Conservation (phyloP, 2,888 invertebrate genomes). For the Cremastinae sp. region DNA sequence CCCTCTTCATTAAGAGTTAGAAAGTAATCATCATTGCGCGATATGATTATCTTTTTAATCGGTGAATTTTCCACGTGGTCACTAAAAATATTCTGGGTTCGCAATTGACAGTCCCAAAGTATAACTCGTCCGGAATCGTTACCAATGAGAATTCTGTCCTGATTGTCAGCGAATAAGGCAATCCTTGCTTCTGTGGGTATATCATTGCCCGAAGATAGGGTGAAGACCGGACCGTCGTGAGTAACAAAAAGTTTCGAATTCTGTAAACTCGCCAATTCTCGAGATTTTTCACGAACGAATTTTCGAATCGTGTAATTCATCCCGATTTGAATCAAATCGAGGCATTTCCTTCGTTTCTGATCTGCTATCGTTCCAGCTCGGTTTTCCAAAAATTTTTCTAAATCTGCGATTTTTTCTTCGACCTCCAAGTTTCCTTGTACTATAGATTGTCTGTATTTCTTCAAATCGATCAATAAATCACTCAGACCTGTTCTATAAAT, state of each 20-base stretch:
- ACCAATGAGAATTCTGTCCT: constrained; percentile 81
- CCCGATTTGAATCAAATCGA: constrained; percentile 86
- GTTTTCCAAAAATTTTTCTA: constrained; percentile 84
- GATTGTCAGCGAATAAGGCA: constrained; percentile 80
- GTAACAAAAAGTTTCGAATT: constrained; percentile 84
- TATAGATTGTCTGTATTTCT: constrained; percentile 84
- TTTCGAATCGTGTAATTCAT: constrained; percentile 84
- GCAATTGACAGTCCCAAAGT: constrained; percentile 83
- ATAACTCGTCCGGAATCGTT: constrained; percentile 81
- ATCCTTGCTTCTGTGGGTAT: constrained; percentile 82
- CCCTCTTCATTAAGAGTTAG: constrained; percentile 84
- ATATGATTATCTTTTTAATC: constrained; percentile 80
- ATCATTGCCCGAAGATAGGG: constrained; percentile 81
- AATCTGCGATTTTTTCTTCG: constrained; percentile 81
- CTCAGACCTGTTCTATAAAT: constrained; percentile 85
- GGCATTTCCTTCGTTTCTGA: constrained; percentile 81
- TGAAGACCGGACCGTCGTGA: constrained; percentile 80
- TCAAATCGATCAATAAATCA: constrained; percentile 86
- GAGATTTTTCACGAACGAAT: constrained; percentile 83
- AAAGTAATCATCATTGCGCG: constrained; percentile 81
- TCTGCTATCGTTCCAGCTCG: constrained; percentile 84
- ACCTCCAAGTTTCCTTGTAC: constrained; percentile 81
- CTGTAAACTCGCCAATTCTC: constrained; percentile 81
- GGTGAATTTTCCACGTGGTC: constrained; percentile 65
- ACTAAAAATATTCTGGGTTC: constrained; percentile 79